These are phyloP conservation scores for Abrostola triplasia DNA, from an alignment of 2,888 invertebrate genomes.

Conservation along the genomic window DNA sequence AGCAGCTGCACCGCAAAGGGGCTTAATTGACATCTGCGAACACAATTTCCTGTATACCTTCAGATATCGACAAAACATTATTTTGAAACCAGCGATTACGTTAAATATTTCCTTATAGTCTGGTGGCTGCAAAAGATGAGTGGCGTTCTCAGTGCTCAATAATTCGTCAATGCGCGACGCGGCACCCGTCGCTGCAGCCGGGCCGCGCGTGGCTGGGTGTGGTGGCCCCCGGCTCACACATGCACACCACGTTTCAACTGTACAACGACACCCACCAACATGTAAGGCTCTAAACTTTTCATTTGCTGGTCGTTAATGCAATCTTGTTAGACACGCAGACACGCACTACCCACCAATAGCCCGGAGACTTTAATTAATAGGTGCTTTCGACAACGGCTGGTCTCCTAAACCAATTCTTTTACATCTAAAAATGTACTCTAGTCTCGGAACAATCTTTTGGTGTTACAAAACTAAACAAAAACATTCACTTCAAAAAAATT, in stretches of 20 bases:
- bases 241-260: conserved; percentile 56
- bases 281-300: conserved; percentile 40
- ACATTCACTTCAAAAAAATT: too few relatives aligned
- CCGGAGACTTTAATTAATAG: too few relatives aligned
- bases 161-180: conserved; percentile 55
- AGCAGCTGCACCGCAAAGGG: conserved; percentile 22
- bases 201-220: conserved; percentile 66
- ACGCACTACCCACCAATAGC: too few relatives aligned
- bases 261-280: conserved; percentile 72
- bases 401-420: too few relatives aligned
- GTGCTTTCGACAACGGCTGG: too few relatives aligned
- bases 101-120: conserved; percentile 39
- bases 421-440: too few relatives aligned
- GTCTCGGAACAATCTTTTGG: too few relatives aligned
- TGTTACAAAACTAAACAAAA: too few relatives aligned
- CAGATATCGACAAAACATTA: conserved; percentile 6
- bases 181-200: conserved; percentile 64
- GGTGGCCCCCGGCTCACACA: conserved; percentile 61
- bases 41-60: conserved; percentile 16
- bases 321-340: too few relatives aligned
- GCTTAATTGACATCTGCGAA: conserved; percentile 19
- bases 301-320: not conserved
- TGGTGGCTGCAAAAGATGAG: conserved; percentile 58
- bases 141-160: conserved; percentile 62
- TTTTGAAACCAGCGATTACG: not conserved